phyloP scores from a whole-genome alignment of 2,113 vertebrate genomes.

The Chionomys nivalis region DNA sequence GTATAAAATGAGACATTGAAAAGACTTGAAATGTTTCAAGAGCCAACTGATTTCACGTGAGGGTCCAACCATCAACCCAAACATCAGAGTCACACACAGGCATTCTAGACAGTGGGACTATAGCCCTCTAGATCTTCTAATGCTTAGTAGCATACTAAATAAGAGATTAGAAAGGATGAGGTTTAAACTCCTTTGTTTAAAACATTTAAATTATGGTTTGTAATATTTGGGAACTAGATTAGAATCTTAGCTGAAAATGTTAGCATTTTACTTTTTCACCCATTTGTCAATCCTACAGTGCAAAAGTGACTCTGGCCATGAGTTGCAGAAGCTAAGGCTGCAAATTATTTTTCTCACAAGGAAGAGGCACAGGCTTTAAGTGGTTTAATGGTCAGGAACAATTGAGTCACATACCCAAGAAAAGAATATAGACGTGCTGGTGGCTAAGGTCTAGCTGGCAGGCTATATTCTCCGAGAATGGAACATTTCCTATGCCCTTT shows the following conservation, averaged over 20 bases:
- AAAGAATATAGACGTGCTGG: background rate
- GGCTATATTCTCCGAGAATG: background rate
- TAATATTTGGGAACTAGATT: background rate
- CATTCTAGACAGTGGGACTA: background rate
- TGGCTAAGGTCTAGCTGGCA: background rate
- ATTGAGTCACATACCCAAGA: background rate
- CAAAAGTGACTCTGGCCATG: background rate
- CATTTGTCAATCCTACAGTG: background rate
- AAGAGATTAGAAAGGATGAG: background rate
- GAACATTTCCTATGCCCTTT: background rate
- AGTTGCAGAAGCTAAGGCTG: background rate
- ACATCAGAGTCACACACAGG: rapidly evolving
- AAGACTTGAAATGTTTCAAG: background rate
- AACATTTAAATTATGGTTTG: background rate
- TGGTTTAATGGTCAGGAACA: background rate
- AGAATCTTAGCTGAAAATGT: background rate
- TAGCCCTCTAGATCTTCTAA: background rate
- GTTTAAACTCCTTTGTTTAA: background rate
- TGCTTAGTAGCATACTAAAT: rapidly evolving
- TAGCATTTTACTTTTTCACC: background rate
- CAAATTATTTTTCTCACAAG: too few relatives aligned
- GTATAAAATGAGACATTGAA: background rate
- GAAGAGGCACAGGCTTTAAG: background rate
- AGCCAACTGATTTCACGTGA: background rate
- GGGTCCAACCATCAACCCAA: background rate